Percentiles rank a stretch among this genome's conserved stretches.
These are phyloP conservation scores for Gnatocerus cornutus DNA, from an alignment of 2,888 invertebrate genomes.

Conservation along the genomic window DNA sequence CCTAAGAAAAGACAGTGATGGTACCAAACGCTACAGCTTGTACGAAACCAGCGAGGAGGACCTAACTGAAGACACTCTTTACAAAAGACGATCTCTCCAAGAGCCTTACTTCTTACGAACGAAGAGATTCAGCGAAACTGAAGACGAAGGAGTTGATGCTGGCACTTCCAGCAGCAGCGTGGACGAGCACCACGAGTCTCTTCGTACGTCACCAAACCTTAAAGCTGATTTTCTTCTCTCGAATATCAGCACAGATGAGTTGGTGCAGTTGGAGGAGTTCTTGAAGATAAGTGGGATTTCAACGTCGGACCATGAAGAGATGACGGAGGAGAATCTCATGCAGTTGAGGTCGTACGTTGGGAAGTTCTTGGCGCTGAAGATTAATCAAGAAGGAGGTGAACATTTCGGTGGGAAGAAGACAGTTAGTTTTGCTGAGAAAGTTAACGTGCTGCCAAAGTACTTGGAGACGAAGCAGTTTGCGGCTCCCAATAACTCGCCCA, in stretches of 20 bases:
- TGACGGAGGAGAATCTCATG: constrained; percentile 79
- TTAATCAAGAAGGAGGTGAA: constrained; percentile 80
- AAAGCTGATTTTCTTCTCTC: constrained; percentile 62
- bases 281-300: constrained; percentile 82
- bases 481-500: constrained; percentile 85
- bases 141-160: constrained; percentile 77
- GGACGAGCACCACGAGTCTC: constrained; percentile 73
- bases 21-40: constrained; percentile 81
- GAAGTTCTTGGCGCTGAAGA: constrained; percentile 81
- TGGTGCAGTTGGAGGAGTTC: constrained; percentile 81
- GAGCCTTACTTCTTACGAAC: constrained; percentile 77
- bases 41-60: constrained; percentile 79
- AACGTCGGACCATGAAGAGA: constrained; percentile 79
- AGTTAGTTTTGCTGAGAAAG: constrained; percentile 84
- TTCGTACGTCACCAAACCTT: constrained; percentile 31
- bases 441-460: constrained; percentile 71
- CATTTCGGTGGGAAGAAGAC: constrained; percentile 79
- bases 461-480: constrained; percentile 72
- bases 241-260: constrained; percentile 76
- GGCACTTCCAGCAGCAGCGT: constrained; percentile 74
- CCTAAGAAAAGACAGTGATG: constrained; percentile 67
- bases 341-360: constrained; percentile 82
- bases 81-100: constrained; percentile 83
- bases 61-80: constrained; percentile 69
- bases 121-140: constrained; percentile 70